These are phyloP conservation scores for Lepisosteus oculatus DNA, from an alignment of 2,113 vertebrate genomes.

Conservation along the genomic window DNA sequence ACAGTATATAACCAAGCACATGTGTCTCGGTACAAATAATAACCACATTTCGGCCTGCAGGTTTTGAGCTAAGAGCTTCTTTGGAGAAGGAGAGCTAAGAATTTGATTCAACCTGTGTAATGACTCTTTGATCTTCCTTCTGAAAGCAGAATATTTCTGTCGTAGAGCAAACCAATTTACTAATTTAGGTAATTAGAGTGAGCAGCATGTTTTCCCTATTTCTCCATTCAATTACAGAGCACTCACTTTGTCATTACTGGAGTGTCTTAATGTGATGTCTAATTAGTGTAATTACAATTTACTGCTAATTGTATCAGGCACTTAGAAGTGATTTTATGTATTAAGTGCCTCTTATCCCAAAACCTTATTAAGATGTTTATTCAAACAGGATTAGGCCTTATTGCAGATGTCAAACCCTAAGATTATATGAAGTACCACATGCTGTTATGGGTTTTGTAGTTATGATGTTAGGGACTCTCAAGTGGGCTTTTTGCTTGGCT, in stretches of 20 bases:
- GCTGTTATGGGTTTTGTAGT: conserved; percentile 1
- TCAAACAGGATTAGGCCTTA: conserved; percentile 79
- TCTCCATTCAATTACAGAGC: conserved; percentile 79
- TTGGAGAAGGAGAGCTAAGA: neutral
- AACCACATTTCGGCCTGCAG: neutral
- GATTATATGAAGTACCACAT: conserved; percentile 64
- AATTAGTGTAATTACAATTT: conserved; percentile 89
- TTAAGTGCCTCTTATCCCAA: conserved; percentile 74
- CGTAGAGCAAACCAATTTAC: conserved; percentile 76
- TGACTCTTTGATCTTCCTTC: neutral
- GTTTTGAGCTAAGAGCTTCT: neutral
- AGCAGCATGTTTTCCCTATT: conserved; percentile 77
- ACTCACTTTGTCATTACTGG: conserved; percentile 80
- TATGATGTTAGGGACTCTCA: neutral
- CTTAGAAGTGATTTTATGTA: conserved; percentile 83
- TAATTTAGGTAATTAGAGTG: conserved; percentile 80
- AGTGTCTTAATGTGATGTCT: conserved; percentile 86
- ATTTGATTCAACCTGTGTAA: neutral
- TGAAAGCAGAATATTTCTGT: conserved; percentile 46
- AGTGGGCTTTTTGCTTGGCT: neutral
- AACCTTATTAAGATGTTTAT: conserved; percentile 80
- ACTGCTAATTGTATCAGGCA: conserved; percentile 83
- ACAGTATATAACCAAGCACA: too few species aligned
- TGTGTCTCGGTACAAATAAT: too few species aligned
- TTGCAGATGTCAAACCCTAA: conserved; percentile 72